These are phyloP conservation scores for Cygnus olor DNA, from an alignment of 2,797 vertebrate species.

Conservation along the genomic window DNA sequence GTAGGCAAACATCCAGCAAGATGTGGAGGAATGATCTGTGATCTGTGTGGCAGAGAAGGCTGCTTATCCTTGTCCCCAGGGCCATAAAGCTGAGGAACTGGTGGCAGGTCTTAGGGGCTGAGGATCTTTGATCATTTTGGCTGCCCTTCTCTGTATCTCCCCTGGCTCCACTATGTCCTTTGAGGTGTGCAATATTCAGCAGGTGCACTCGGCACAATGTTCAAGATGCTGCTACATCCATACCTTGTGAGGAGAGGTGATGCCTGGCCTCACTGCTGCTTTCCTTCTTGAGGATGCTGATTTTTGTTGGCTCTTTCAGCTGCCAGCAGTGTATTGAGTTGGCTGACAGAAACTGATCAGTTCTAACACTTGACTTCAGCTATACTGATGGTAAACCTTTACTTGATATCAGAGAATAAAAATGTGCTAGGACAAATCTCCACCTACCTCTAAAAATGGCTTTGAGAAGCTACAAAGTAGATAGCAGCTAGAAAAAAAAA, in stretches of 20 bases:
- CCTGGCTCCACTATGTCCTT: background rate
- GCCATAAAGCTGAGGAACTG: background rate
- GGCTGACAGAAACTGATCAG: background rate
- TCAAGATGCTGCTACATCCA: background rate
- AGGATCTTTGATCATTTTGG: background rate
- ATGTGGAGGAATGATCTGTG: background rate
- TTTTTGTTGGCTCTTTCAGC: background rate
- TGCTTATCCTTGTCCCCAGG: background rate
- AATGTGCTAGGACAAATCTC: background rate
- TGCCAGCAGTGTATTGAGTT: background rate
- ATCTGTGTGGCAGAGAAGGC: background rate
- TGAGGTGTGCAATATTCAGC: background rate
- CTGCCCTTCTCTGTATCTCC: background rate
- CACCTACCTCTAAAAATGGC: background rate
- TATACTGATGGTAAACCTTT: background rate
- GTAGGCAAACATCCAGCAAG: background rate
- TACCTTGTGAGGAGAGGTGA: background rate
- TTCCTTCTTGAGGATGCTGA: background rate
- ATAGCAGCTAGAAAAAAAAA: background rate
- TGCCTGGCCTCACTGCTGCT: background rate
- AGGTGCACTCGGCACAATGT: background rate
- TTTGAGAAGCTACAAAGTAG: background rate
- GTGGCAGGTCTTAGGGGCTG: background rate
- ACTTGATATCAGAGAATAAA: background rate
- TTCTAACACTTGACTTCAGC: too few relatives aligned